phyloP scores from a whole-genome alignment of 2,113 vertebrate genomes.

The Ophthalmolycus amberensis region DNA sequence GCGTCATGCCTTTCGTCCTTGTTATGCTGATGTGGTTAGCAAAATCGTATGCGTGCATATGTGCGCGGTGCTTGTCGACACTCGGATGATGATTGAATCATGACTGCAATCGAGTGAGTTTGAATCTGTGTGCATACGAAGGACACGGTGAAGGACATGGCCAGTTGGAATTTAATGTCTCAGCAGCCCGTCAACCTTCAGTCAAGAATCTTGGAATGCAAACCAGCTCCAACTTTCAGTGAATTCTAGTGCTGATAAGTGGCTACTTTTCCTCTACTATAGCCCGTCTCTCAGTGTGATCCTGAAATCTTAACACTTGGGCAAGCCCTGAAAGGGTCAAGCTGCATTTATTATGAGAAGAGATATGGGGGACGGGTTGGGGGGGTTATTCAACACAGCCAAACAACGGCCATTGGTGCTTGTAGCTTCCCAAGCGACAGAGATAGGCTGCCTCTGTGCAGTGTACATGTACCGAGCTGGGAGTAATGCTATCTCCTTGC shows the following conservation, averaged over 20 bases:
- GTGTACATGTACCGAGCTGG: neutral
- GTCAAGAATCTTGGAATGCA: slow-evolving; percentile 43
- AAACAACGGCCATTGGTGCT: slow-evolving; percentile 18
- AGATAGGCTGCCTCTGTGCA: neutral
- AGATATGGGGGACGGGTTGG: neutral
- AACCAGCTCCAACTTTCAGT: slow-evolving; percentile 58
- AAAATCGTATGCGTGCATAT: slow-evolving; percentile 60
- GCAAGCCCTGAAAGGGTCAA: slow-evolving; percentile 17
- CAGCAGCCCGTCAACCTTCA: slow-evolving; percentile 61
- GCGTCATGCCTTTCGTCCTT: slow-evolving; percentile 27
- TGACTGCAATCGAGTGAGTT: slow-evolving; percentile 69
- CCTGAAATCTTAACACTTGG: slow-evolving; percentile 43
- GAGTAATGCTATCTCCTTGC: slow-evolving; percentile 39
- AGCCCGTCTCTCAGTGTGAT: slow-evolving; percentile 25
- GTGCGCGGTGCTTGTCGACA: slow-evolving; percentile 46
- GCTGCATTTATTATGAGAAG: slow-evolving; percentile 21
- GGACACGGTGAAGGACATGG: slow-evolving; percentile 63
- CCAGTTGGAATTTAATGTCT: slow-evolving; percentile 72
- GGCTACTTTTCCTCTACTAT: slow-evolving; percentile 33
- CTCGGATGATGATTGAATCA: slow-evolving; percentile 70
- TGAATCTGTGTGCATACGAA: slow-evolving; percentile 62
- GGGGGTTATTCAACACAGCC: slow-evolving; percentile 16
- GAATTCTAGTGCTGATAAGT: slow-evolving; percentile 62
- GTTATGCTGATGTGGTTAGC: slow-evolving; percentile 44
- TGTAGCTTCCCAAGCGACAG: slow-evolving; percentile 17